Conservation (phyloP, 1,140 invertebrate species). For the Drosophila pseudoananassae region DNA sequence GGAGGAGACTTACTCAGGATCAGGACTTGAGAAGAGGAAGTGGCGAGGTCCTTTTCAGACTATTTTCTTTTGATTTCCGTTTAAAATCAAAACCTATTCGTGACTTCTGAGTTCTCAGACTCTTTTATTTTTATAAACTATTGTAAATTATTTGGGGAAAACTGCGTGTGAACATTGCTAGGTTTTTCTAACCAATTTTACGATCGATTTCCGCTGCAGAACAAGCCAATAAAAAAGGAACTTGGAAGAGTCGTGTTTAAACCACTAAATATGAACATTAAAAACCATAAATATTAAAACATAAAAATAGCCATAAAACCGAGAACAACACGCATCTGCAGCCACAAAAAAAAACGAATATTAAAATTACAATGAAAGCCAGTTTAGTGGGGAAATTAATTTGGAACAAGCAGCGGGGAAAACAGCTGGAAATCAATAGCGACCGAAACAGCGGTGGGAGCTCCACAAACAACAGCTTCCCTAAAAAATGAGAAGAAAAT, state of each 20-base stretch:
- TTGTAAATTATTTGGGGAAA: neutral
- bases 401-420: constrained; percentile 52
- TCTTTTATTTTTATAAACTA: too few relatives aligned
- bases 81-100: neutral
- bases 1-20: constrained; percentile 7
- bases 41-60: neutral
- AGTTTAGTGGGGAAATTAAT: constrained; percentile 64
- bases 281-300: constrained; percentile 75
- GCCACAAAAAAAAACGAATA: constrained; percentile 27
- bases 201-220: constrained; percentile 70
- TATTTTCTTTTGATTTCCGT: constrained; percentile 7
- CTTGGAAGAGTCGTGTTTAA: constrained; percentile 38
- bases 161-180: constrained; percentile 58
- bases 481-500: constrained; percentile 47
- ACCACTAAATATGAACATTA: constrained; percentile 77
- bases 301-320: constrained; percentile 62
- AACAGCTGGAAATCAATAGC: constrained; percentile 72
- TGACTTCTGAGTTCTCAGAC: too few relatives aligned
- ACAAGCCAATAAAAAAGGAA: constrained; percentile 50
- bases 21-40: constrained; percentile 11
- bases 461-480: constrained; percentile 42
- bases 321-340: constrained; percentile 6
- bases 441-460: neutral
- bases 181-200: constrained; percentile 48
- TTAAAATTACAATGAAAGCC: constrained; percentile 49